These are phyloP conservation scores for Scytalopus superciliaris DNA, from an alignment of 2,113 vertebrate species.

Conservation along the genomic window DNA sequence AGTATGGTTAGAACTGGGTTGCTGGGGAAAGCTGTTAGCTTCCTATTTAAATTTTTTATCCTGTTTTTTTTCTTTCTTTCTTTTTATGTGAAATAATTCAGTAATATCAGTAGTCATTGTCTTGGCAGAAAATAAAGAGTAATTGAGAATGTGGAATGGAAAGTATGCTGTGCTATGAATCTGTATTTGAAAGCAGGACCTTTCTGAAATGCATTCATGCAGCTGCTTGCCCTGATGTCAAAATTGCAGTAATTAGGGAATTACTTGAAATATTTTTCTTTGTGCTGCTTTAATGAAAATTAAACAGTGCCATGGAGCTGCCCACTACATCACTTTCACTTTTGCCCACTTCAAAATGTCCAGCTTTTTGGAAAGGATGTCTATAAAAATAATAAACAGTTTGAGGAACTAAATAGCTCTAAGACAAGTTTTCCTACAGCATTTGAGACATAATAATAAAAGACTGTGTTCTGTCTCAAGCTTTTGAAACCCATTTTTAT, in stretches of 20 bases:
- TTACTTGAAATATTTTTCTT: not conserved
- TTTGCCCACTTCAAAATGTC: not conserved
- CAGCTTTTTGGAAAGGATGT: not conserved
- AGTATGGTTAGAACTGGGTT: not conserved
- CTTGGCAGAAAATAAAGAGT: not conserved
- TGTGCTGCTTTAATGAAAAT: not conserved
- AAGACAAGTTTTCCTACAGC: slow-evolving; percentile 24
- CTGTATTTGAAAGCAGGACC: not conserved
- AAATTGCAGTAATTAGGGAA: not conserved
- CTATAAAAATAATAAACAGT: not conserved
- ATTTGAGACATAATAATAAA: slow-evolving; percentile 7
- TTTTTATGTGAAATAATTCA: not conserved
- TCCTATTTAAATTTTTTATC: not conserved
- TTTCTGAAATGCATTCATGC: slow-evolving; percentile 6
- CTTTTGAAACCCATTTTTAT: not conserved
- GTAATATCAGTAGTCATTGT: not conserved
- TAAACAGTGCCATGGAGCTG: not conserved
- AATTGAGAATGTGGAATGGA: slow-evolving; percentile 10
- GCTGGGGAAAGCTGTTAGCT: not conserved
- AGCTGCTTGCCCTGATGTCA: not conserved
- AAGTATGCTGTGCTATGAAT: not conserved
- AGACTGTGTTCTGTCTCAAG: not conserved
- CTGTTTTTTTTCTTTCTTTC: not conserved
- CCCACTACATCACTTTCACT: not conserved
- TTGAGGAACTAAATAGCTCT: not conserved